Evolutionary conservation across 2,797 vertebrate genomes (phyloP), one percentile per base, ranked within the genome.

Genomic region (Oryzias dopingdopingensis): DNA sequence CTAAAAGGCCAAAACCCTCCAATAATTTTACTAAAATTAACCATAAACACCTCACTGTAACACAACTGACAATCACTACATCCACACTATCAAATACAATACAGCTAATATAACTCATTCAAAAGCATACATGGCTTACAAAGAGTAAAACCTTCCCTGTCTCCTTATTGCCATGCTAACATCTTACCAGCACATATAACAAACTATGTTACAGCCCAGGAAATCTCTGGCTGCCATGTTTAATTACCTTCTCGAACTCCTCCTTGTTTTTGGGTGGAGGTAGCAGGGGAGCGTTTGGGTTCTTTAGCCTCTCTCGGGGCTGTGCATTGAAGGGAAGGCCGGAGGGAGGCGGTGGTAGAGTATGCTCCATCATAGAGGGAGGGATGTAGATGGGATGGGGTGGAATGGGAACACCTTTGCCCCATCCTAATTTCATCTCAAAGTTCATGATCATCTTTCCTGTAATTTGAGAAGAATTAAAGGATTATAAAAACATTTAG

Each of bases 401-500:
- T 49, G 97, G 97, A 57, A 99, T 99, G 74, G 97, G 97, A 65
- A 99, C 96, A 70, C 97, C 97, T 94, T 99, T 99, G 82, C 97
- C 97, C 97, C 97, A 99, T 15, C 97, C 97, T 78, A 99, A 86
- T 91, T 98, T 99, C 97, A 99, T 99, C 92, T 99, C 97, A 93
- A 99, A 99, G 54, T 96, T 96, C 97, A 99, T 99, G 49, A 99
- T 97, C 94, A 95, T 96, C 92, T 99, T 99, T 83, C 96, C 97
- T 99, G 78, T 14, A 84, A 83, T 26, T 15, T 2, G 42, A 44
- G 2, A 4, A 48, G 53, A 41, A 29, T 24, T 8, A 53, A 37
- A 12, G 32, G 10, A 37, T 37, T 51, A 46, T 48, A 0, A 55
- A 51, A 1, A 51, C 32, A 12, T 37, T 37, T 12, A 37, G 12